Evolutionary conservation across 1,140 invertebrate species (phyloP), one percentile per base, ranked within the genome.

Genomic region (Goniozus legneri): DNA sequence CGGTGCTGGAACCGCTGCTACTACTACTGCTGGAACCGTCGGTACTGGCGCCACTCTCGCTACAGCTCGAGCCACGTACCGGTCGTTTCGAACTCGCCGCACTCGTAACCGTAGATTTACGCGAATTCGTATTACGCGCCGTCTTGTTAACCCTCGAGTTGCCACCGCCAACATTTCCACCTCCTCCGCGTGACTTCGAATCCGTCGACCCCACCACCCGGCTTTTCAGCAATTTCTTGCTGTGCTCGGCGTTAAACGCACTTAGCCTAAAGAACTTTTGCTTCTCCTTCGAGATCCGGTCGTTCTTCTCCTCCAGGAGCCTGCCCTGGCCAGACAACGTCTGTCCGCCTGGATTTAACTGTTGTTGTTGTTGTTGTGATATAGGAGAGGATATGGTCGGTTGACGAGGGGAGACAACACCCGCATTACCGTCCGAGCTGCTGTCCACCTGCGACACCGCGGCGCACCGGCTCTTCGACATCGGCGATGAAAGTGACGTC

Each of bases 231-330:
- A n/a, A n/a, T n/a, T n/a, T n/a, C 47, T 75, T 75, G 53, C 63
- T 69, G 54, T 81, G 79, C 40, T 75, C 76, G 14, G 78, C 72
- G 67, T 87, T 87, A 65, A 87, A 86, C 42, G 84, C 85, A 57
- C 84, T 87, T 61, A 83, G 78, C 69, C 86, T 80, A 79, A 89
- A 91, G 77, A 89, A 89, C 71, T 89, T 89, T 76, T 88, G 87
- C 76, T 89, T 90, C 73, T 89, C 86, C 76, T 88, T 88, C 36
- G 87, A 89, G 79, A 91, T 88, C 60, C 81, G 80, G 71, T 87
- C 86, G 67, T 80, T 80, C 64, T 78, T 80, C 64, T 83, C 79
- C 60, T 82, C 79, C 59, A 78, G 77, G 54, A 71, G 67, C 63
- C 66, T 67, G 65, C 68, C 67, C 67, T 71, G 70, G 64, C 65